Conservation (phyloP, 2,888 invertebrate species). For the Hartigia nigra region DNA sequence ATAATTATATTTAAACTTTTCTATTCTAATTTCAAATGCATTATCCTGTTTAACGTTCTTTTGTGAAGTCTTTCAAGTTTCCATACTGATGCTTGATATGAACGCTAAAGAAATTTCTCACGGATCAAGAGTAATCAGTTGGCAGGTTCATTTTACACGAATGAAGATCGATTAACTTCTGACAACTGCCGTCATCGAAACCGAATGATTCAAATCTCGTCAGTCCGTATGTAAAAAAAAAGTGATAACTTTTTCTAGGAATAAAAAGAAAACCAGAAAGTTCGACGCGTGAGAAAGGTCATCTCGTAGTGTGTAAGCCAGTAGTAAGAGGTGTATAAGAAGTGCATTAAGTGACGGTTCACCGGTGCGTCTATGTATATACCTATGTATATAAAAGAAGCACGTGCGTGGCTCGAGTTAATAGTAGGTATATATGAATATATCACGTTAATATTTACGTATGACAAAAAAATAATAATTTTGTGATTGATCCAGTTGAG, state of each 20-base stretch:
- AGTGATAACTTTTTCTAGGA: not conserved
- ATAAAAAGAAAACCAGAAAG: not conserved
- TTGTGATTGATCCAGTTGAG: not conserved
- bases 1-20: no score
- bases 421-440: not conserved
- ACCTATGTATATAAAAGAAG: not conserved
- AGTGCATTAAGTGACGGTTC: not conserved
- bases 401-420: not conserved
- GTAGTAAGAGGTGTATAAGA: not conserved
- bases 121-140: not conserved
- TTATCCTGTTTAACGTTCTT: not conserved
- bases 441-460: not conserved
- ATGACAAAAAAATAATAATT: not conserved
- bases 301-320: not conserved
- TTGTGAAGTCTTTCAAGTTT: not conserved
- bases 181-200: not conserved
- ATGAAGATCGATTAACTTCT: not conserved
- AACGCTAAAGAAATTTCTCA: not conserved
- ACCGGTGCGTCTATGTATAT: not conserved
- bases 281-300: not conserved
- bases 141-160: not conserved
- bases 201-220: not conserved
- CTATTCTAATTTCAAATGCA: not conserved
- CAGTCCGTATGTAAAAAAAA: not conserved
- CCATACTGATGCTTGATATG: not conserved